Base-by-base conservation (phyloP, 2,113 vertebrate species). In the Bothrops jararaca region DNA sequence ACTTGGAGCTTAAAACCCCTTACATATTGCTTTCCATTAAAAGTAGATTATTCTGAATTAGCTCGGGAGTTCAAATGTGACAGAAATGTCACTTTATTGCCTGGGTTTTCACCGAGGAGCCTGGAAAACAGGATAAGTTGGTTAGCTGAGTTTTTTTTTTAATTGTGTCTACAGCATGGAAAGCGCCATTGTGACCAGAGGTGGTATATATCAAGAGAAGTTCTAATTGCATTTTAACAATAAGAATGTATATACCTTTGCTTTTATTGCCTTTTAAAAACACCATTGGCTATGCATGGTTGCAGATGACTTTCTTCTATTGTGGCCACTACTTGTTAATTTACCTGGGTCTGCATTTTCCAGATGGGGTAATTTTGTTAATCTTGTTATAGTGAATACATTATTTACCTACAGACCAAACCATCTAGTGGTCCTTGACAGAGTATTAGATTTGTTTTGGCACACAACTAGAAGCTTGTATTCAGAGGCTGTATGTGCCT, bases 201-300 rank as follows among this genome's bases (percentile, higher is more conserved):
- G 29, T 69, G 8, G 89, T 90, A 34, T n/a, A 52, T 23, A 64
- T 20, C 89, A 20, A 64, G 42, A 48, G 57, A 69, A 3, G 29
- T 90, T 69, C 48, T 90, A 90, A 90, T 69, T 90, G 45, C 45
- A 50, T 52, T 89, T 90, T 90, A n/a, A 64, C 54, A 58, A 89
- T 56, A 89, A 58, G 34, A 10, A 89, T 89, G 54, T 89, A 64
- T 64, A 48, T 64, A 60, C 57, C 26, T 45, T 29, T 64, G 58
- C 60, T 15, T 85, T 54, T 39, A 24, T 18, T 90, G 48, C n/a
- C n/a, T 53, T 80, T 54, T 34, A 69, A 85, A 80, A 90, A 54
- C n/a, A 54, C 52, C 24, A 45, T 90, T 60, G 57, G 22, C 39
- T 64, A 48, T 45, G 56, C 42, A 8, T 90, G 42, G 89, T 5